Conservation (phyloP, 2,888 invertebrate species). For the Aplocera efformata region DNA sequence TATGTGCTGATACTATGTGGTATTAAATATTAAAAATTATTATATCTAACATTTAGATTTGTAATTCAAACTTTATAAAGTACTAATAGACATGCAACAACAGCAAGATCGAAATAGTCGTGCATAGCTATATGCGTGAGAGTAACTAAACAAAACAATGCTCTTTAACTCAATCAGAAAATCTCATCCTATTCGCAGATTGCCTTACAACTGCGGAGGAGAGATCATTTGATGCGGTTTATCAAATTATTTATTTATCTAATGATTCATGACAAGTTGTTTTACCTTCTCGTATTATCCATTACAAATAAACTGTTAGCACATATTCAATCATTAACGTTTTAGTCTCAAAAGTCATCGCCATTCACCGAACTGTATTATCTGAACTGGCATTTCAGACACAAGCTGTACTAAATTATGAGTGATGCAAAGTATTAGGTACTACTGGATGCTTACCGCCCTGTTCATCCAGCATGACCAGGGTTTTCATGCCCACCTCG, state of each 20-base stretch:
- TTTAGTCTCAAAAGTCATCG: constrained; percentile 55
- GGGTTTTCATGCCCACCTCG: constrained; percentile 99
- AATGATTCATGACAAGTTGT: constrained; percentile 62
- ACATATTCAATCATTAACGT: constrained; percentile 57
- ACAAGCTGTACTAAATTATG: constrained; percentile 76
- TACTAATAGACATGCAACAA: constrained; percentile 72
- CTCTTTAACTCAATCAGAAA: constrained; percentile 53
- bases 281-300: constrained; percentile 70
- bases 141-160: constrained; percentile 65
- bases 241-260: constrained; percentile 53
- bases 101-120: constrained; percentile 74
- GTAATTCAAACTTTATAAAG: constrained; percentile 51
- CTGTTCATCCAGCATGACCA: constrained; percentile 99
- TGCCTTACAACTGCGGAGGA: constrained; percentile 36
- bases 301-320: constrained; percentile 69
- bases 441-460: constrained; percentile 95
- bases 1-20: constrained; percentile 77
- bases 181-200: constrained; percentile 49
- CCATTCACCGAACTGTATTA: constrained; percentile 63
- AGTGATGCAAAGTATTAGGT: constrained; percentile 74
- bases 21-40: constrained; percentile 56
- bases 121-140: constrained; percentile 80
- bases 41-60: constrained; percentile 70
- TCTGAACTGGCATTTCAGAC: constrained; percentile 74
- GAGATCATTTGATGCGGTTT: constrained; percentile 55